Evolutionary conservation across 2,797 vertebrate species (phyloP).

Genomic region (Takifugu rubripes): DNA sequence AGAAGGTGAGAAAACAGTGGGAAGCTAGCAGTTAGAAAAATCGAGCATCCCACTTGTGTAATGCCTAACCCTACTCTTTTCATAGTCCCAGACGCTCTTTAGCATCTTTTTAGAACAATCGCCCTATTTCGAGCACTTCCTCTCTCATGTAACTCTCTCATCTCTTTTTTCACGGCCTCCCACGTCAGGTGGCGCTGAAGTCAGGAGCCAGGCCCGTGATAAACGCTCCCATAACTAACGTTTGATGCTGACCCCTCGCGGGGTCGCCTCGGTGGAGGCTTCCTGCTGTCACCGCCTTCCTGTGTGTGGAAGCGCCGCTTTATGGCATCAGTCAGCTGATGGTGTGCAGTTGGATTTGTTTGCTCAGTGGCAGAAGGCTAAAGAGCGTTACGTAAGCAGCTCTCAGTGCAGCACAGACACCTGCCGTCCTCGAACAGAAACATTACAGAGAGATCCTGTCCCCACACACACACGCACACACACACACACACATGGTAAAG

Average conservation of each 20-base stretch:
- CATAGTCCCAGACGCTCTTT: slow-evolving; percentile 16
- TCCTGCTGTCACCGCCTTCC: slow-evolving; percentile 1
- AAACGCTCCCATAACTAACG: slow-evolving; percentile 12
- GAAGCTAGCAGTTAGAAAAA: slow-evolving; percentile 36
- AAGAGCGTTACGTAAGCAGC: slow-evolving; percentile 73
- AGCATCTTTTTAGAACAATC: slow-evolving; percentile 43
- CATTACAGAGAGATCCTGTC: slow-evolving; percentile 15
- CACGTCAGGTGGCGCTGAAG: slow-evolving; percentile 60
- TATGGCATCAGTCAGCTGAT: slow-evolving; percentile 57
- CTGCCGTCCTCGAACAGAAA: slow-evolving; percentile 50
- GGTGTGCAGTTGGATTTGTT: slow-evolving; percentile 63
- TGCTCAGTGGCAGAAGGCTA: slow-evolving; percentile 67
- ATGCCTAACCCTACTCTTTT: too few relatives aligned
- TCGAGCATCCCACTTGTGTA: too few relatives aligned
- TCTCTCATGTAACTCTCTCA: slow-evolving; percentile 33
- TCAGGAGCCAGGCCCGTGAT: slow-evolving; percentile 37
- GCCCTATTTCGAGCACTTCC: slow-evolving; percentile 54
- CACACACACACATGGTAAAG: too few relatives aligned
- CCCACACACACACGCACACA: too few relatives aligned
- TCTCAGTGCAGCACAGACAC: slow-evolving; percentile 66
- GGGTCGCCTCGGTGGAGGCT: slow-evolving; percentile 4
- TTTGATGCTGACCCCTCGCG: slow-evolving; percentile 12
- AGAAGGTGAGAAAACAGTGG: slow-evolving; percentile 17
- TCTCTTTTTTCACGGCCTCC: slow-evolving; percentile 49
- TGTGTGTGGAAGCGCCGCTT: slow-evolving; percentile 36